phyloP scores from a whole-genome alignment of 2,797 vertebrate genomes.

The Oreochromis mossambicus region DNA sequence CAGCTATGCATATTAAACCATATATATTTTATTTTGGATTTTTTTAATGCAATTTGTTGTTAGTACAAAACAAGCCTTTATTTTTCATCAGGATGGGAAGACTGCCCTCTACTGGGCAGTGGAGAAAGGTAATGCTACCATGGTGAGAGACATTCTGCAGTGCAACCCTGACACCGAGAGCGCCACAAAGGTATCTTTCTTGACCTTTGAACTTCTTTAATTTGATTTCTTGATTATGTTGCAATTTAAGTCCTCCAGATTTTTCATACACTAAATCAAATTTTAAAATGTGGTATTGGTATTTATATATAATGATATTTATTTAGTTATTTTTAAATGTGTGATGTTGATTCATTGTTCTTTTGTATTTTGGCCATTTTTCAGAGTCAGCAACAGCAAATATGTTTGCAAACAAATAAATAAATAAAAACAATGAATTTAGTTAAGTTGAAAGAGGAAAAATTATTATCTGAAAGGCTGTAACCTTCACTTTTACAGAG shows the following conservation, averaged over 20 bases:
- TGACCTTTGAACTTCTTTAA: background rate
- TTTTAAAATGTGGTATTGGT: background rate
- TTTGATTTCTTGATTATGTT: background rate
- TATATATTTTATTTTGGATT: background rate
- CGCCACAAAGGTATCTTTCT: conserved; percentile 88
- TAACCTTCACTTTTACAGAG: background rate
- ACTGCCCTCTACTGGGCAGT: conserved; percentile 98
- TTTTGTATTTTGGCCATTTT: background rate
- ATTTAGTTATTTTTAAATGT: background rate
- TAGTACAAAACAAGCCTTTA: background rate
- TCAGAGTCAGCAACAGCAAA: background rate
- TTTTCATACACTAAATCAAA: background rate
- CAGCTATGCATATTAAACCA: background rate
- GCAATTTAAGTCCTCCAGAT: background rate
- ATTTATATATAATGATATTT: background rate
- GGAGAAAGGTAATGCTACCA: conserved; percentile 94
- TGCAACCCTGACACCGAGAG: conserved; percentile 97
- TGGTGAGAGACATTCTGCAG: conserved; percentile 97
- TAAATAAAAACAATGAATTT: background rate
- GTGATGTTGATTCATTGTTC: background rate
- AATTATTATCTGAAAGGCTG: background rate
- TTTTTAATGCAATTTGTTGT: background rate
- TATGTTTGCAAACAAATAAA: background rate
- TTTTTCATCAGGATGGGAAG: conserved; percentile 86
- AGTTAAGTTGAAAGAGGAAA: background rate